Evolutionary conservation across 2,113 vertebrate species (phyloP).

Genomic region (Platichthys stellatus): DNA sequence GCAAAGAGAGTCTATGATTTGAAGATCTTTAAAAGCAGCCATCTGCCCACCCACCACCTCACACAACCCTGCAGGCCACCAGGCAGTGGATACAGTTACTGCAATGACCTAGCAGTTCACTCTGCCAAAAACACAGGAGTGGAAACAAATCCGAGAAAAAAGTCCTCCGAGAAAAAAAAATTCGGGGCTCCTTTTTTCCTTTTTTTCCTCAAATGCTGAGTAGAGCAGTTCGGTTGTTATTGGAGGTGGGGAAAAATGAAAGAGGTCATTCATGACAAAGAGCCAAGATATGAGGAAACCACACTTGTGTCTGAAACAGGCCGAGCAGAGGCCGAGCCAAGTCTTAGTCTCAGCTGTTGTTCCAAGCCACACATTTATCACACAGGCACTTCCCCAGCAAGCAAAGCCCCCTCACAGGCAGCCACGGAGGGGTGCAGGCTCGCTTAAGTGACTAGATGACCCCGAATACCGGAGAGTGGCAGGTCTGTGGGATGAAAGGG

Average conservation of each 20-base stretch:
- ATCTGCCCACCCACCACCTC: conserved; percentile 47
- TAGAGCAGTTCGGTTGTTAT: conserved; percentile 80
- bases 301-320: conserved; percentile 82
- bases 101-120: conserved; percentile 64
- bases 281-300: conserved; percentile 85
- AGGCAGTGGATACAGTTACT: conserved; percentile 70
- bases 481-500: conserved; percentile 73
- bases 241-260: conserved; percentile 78
- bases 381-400: conserved; percentile 79
- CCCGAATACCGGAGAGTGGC: conserved; percentile 65
- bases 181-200: conserved; percentile 15
- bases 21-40: conserved; percentile 42
- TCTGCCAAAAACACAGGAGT: conserved; percentile 73
- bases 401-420: conserved; percentile 67
- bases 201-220: conserved; percentile 78
- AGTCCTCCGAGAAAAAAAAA: conserved; percentile 59
- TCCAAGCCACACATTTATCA: conserved; percentile 83
- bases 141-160: conserved; percentile 78
- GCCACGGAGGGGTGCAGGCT: conserved; percentile 61
- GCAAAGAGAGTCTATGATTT: conserved; percentile 40
- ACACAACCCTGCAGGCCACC: conserved; percentile 50
- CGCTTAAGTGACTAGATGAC: conserved; percentile 73
- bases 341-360: conserved; percentile 83
- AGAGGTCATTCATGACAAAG: conserved; percentile 83
- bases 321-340: conserved; percentile 71